These are phyloP conservation scores for Zosterops japonicus DNA, from an alignment of 2,113 vertebrate genomes.

Conservation along the genomic window DNA sequence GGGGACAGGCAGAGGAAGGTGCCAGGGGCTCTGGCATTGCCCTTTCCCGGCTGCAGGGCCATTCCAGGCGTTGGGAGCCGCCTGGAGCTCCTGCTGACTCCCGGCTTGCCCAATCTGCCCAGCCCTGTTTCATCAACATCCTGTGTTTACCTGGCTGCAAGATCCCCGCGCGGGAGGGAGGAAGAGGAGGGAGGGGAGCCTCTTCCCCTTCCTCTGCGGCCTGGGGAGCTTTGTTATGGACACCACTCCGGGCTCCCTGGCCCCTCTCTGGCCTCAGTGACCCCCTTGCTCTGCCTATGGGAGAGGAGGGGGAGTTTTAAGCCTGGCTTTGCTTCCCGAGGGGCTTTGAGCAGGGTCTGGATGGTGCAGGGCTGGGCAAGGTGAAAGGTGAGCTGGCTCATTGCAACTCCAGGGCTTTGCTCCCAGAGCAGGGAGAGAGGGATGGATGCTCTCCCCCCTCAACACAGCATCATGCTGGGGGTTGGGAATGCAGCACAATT, in stretches of 20 bases:
- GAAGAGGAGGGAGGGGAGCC: constrained; percentile 17
- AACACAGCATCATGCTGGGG: fast-evolving
- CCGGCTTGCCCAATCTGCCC: background rate
- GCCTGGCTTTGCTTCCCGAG: background rate
- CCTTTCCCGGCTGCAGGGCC: fast-evolving
- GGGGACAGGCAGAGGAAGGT: background rate
- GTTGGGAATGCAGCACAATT: background rate
- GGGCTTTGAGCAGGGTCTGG: background rate
- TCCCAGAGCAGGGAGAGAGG: fast-evolving
- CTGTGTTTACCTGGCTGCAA: constrained; percentile 53
- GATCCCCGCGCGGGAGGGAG: background rate
- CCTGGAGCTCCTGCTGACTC: background rate
- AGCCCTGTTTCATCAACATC: constrained; percentile 30
- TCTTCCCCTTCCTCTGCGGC: background rate
- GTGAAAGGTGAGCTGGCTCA: fast-evolving
- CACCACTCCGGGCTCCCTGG: fast-evolving
- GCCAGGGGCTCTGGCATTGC: background rate
- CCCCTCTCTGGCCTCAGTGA: background rate
- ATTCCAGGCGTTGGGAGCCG: background rate
- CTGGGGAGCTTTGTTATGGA: background rate
- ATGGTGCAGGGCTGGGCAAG: background rate
- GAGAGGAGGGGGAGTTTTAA: background rate
- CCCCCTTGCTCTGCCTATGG: background rate
- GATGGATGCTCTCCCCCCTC: background rate
- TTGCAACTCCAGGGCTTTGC: background rate